Base-by-base conservation (phyloP, 2,797 vertebrate genomes). In the Stomatorhinus walkeri region DNA sequence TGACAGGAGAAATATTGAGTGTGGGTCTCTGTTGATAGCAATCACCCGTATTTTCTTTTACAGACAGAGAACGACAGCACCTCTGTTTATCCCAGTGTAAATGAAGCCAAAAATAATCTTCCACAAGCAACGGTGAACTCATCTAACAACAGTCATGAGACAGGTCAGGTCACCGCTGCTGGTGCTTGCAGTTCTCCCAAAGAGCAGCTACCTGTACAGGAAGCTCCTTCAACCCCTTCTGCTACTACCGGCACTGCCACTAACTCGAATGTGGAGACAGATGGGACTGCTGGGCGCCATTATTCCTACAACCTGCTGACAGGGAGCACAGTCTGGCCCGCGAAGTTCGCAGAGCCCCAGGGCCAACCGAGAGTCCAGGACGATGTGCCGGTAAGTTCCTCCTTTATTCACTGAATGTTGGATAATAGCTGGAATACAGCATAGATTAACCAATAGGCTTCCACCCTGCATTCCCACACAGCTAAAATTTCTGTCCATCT, bases 1-100 rank as follows among this genome's bases (percentile, higher is more conserved):
- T 36, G 72, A 79, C 32, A 43, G 36, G 36, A 79, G 32, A 43
- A 79, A 79, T 79, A 36, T 43, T 43, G 32, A 19, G 32, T 43
- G 32, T 79, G 72, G 36, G 19, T 46, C 36, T 79, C 72, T 3
- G 40, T 19, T n/a, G 72, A 79, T 43, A n/a, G 72, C 36, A 79
- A 46, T 79, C 2, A 81, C 40, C 51, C 52, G 1, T 88, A 19
- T 72, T 9, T 14, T 72, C 48, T 54, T 51, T 76, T 90, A 16
- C 54, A 95, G 95, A 89, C 90, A 1, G 89, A 51, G 56, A 89
- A 86, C 76, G 93, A 85, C 16, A 88, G 46, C 52, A 89, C 64
- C 0, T 91, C 93, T 4, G 91, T 98, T 91, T 98, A 97, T n/a
- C 96, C 94, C 52, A 98, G 97, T 90, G 3, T 98, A 36, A 92